Evolutionary conservation across 92 coral and sea anemone genomes (phyloP).

Genomic region (Phenganax stokvisi): DNA sequence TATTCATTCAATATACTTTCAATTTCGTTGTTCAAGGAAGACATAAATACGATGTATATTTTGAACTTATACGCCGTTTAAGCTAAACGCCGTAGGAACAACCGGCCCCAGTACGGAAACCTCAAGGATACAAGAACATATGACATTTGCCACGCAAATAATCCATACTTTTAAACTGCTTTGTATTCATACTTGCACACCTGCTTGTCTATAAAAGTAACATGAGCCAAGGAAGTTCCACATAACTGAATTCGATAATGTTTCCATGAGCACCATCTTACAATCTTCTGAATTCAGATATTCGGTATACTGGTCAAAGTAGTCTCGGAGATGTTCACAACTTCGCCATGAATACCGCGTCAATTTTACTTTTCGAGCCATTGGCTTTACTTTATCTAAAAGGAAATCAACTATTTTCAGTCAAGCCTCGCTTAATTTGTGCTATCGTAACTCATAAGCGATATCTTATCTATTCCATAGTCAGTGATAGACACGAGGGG

Average conservation of each 20-base stretch:
- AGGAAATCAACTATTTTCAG: too few species aligned
- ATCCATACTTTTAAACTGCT: too few species aligned
- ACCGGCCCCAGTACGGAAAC: too few species aligned
- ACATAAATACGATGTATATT: too few species aligned
- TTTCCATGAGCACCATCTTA: constrained; percentile 24
- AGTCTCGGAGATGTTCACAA: neutral
- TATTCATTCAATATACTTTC: too few species aligned
- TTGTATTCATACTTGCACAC: neutral
- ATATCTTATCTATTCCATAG: constrained; percentile 18
- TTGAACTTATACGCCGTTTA: too few species aligned
- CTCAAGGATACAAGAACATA: too few species aligned
- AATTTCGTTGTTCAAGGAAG: too few species aligned
- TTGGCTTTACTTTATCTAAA: constrained; percentile 34
- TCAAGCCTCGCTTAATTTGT: too few species aligned
- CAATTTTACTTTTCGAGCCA: constrained; percentile 32
- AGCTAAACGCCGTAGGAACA: too few species aligned
- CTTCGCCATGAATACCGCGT: constrained; percentile 15
- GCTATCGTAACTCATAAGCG: constrained; percentile 13
- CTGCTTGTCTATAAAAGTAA: neutral
- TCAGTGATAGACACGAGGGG: neutral
- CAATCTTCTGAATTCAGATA: neutral
- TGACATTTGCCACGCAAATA: too few species aligned
- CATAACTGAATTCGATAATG: constrained; percentile 1
- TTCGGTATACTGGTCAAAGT: neutral
- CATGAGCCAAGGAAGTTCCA: constrained; percentile 3